Evolutionary conservation across 2,888 invertebrate species (phyloP).

Genomic region (Peribatodes rhomboidaria): DNA sequence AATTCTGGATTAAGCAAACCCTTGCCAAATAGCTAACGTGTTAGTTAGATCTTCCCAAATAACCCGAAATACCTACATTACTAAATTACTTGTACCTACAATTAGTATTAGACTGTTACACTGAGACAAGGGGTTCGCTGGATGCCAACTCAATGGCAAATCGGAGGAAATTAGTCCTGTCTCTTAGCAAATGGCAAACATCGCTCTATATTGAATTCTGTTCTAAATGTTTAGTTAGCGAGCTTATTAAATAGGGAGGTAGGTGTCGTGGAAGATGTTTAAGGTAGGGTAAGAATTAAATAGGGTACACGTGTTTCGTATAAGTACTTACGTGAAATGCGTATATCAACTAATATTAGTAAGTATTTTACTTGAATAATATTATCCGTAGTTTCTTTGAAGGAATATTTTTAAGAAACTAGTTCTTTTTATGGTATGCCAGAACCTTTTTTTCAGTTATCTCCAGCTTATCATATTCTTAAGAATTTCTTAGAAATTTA

Average conservation of each 20-base stretch:
- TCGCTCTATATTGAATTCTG: conserved; percentile 33
- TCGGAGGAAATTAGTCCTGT: conserved; percentile 17
- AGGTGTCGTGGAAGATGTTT: background rate
- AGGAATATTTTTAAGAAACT: too few species aligned
- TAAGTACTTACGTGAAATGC: too few species aligned
- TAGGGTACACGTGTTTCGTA: background rate
- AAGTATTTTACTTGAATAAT: too few species aligned
- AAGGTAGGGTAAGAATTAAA: background rate
- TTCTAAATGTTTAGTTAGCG: conserved; percentile 34
- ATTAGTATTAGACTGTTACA: conserved; percentile 9
- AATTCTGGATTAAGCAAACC: too few species aligned
- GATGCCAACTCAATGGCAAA: conserved; percentile 6
- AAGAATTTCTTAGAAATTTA: too few species aligned
- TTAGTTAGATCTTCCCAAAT: background rate
- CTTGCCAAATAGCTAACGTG: too few species aligned
- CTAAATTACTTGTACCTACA: conserved; percentile 17
- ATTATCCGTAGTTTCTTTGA: too few species aligned
- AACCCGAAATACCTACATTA: background rate
- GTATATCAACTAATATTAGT: too few species aligned
- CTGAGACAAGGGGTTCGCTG: conserved; percentile 1
- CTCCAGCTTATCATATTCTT: too few species aligned
- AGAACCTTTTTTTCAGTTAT: too few species aligned
- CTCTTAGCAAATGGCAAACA: conserved; percentile 28
- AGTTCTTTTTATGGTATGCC: too few species aligned
- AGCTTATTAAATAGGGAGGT: conserved; percentile 13